Base-by-base conservation (phyloP, 2,113 vertebrate species). In the Siniperca knerii region DNA sequence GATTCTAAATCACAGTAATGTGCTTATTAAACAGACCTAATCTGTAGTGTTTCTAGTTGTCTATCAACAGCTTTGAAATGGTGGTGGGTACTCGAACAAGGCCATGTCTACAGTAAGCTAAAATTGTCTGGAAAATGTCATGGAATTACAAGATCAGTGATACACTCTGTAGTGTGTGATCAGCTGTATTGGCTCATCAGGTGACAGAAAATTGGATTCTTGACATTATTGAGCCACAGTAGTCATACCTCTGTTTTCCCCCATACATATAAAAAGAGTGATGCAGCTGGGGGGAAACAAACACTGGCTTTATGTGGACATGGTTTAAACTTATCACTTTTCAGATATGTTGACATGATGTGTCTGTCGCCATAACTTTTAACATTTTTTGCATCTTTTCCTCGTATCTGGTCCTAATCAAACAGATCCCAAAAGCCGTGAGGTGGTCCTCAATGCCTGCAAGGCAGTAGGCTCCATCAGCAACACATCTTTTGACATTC, bases 381-480 rank as follows among this genome's bases (percentile, higher is more conserved):
- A 58, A 75, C 20, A 35, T 68, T 21, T 21, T 55, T 12, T 46
- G 10, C 12, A 20, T 52, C 2, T 61, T 50, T 48, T 54, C 0
- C 7, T 35, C 40, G 0, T 29, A 0, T 81, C 2, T 82, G 58
- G 68, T 88, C 52, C 16, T 20, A 1, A 70, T 76, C 33, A 80
- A 69, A 93, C 96, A 96, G 98, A 99, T 92, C 96, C 97, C 70
- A 98, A 97, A 94, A 99, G 98, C 90, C 95, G 97, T 15, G 98
- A 99, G 89, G 97, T 99, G 73, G 98, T 99, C 69, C 96, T 96
- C 13, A 99, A 99, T 0, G 98, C 98, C 0, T 99, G 98, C 95
- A 98, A 97, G 90, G 98, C 98, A 0, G 98, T 99, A 0, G 98
- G 98, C 76, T 99, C 98, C 85, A 96, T 99, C 89, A 99, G 97